Percentiles rank a stretch among this genome's conserved stretches.
These are phyloP conservation scores for Noctua janthe DNA, from an alignment of 2,888 invertebrate genomes.

Conservation along the genomic window DNA sequence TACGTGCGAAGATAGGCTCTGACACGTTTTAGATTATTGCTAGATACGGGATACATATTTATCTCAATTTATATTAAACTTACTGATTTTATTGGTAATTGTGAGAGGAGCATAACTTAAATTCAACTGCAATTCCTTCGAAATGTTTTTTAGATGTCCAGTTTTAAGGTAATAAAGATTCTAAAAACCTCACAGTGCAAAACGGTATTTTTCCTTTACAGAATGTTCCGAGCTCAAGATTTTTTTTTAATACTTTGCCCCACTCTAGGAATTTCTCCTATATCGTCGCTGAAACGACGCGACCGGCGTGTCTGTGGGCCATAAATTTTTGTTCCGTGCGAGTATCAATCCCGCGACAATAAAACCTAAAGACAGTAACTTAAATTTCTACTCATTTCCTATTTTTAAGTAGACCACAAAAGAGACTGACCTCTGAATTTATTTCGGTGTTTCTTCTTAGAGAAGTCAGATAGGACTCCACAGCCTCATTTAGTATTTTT, in stretches of 20 bases:
- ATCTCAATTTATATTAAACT: slow-evolving; percentile 47
- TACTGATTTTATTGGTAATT: slow-evolving; percentile 22
- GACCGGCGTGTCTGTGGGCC: too few species aligned
- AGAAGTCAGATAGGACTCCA: not conserved
- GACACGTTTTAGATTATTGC: slow-evolving; percentile 53
- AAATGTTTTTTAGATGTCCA: not conserved
- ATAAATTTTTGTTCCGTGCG: too few species aligned
- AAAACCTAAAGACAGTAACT: not conserved
- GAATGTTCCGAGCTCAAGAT: not conserved
- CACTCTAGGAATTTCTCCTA: too few species aligned
- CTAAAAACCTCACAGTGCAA: not conserved
- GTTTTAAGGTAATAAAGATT: not conserved
- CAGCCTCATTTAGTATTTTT: not conserved
- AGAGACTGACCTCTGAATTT: not conserved
- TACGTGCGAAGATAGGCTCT: slow-evolving; percentile 47
- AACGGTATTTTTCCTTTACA: not conserved
- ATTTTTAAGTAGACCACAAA: not conserved
- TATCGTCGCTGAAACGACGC: too few species aligned
- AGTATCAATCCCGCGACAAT: not conserved
- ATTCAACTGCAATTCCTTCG: not conserved
- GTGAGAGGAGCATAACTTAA: not conserved
- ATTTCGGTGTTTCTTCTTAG: not conserved
- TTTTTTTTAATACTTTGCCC: too few species aligned
- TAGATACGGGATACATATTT: slow-evolving; percentile 34
- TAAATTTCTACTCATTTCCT: not conserved